Base-by-base conservation (phyloP, 2,888 invertebrate species). In the Diogma glabrata region DNA sequence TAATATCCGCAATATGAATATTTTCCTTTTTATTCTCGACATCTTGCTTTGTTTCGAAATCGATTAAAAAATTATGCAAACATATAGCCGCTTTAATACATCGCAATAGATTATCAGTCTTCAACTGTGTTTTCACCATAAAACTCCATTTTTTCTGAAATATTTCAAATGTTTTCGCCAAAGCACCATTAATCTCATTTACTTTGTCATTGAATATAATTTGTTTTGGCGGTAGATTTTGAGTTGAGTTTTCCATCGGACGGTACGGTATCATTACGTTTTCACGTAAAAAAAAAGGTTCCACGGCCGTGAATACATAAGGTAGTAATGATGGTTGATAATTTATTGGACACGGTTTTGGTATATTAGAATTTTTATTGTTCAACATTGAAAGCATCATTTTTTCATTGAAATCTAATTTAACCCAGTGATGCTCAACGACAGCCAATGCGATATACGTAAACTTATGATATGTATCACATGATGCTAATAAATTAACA, bases 121-220 rank as follows among this genome's bases (percentile, higher is more conserved):
- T 43, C n/a, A 43, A 23, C 14, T 43, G 43, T 6, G 43, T 43
- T 8, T 43, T 43, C 6, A n/a, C n/a, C 3, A 23, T 22, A 8
- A 43, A 43, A 22, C 23, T n/a, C 43, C 43, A 43, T 22, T 43
- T 43, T 3, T n/a, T n/a, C 23, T 43, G 20, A 43, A 43, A 43
- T 43, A 43, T 43, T 43, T 43, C 43, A 22, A 43, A 43, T 6
- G 43, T 43, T 43, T 43, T 43, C 14, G 20, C 22, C 14, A 43
- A 43, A n/a, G 20, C 22, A 14, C 8, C 23, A 8, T 22, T 6
- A 12, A 23, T 43, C n/a, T 43, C 22, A 14, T 43, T n/a, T 7
- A 43, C 22, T 22, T 43, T 43, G 20, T 8, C 2, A n/a, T 14
- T 14, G n/a, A 43, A 43, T n/a, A n/a, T n/a, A n/a, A n/a, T n/a